Base-by-base conservation (phyloP, 2,888 invertebrate species). In the Tubiluchus corallicola region DNA sequence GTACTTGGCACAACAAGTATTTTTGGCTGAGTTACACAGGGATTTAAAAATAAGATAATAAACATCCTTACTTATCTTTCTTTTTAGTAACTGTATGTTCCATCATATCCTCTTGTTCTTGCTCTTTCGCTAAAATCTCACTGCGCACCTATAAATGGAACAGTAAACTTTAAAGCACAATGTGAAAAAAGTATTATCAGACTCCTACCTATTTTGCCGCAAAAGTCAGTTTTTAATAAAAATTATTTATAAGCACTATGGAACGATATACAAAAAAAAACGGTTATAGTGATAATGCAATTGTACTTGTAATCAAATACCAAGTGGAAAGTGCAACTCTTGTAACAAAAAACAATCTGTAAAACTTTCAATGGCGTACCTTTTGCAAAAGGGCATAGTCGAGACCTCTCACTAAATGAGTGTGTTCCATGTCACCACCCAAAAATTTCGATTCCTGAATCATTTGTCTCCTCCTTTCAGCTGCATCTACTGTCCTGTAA, bases 341-440 rank as follows among this genome's bases (percentile, higher is more conserved):
- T n/a, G n/a, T n/a, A n/a, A n/a, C n/a, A n/a, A n/a, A n/a, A n/a
- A n/a, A n/a, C n/a, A n/a, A n/a, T n/a, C n/a, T n/a, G n/a, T n/a
- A n/a, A n/a, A n/a, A n/a, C n/a, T n/a, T n/a, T n/a, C n/a, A n/a
- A n/a, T n/a, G n/a, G n/a, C 50, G 44, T 52, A 85, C 87, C 71
- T 96, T 84, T 57, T 88, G 87, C 46, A 90, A 64, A 42, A 90
- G 66, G 0, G 88, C 87, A 64, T 84, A 90, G 72, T 90, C 90
- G 61, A 83, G 66, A 55, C 88, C 98, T 69, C 98, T 99, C 54
- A 99, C 98, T 73, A 99, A 88, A 69, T 99, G 98, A 61, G 98
- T 99, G 57, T 99, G 98, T 59, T 98, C 94, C 84, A 98, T 94
- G 66, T 98, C 98, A 74, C 98, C 98, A 62, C 98, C 98, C 70